Conservation (phyloP, 2,797 vertebrate species). For the Halcyon chelicuti region DNA sequence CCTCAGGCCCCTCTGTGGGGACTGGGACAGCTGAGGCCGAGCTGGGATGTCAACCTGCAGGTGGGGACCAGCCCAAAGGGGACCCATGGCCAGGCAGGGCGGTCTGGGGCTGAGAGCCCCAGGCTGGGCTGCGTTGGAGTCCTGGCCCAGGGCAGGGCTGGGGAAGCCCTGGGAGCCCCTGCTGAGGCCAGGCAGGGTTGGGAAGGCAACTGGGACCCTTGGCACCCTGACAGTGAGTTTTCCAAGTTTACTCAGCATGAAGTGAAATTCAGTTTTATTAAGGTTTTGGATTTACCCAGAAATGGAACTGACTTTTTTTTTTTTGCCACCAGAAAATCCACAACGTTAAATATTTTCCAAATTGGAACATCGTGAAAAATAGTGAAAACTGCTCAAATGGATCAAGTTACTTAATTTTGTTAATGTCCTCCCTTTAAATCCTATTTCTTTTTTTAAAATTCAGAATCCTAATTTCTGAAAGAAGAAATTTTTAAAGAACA, state of each 20-base stretch:
- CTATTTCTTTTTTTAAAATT: background rate
- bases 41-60: rapidly evolving
- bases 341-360: background rate
- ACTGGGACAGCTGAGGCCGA: background rate
- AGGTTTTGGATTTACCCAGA: background rate
- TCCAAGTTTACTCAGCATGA: background rate
- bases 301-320: background rate
- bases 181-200: background rate
- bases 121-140: background rate
- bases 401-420: background rate
- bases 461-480: background rate
- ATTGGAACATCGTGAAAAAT: background rate
- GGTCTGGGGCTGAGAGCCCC: background rate
- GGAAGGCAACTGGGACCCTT: background rate
- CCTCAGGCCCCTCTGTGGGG: background rate
- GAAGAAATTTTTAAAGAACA: background rate
- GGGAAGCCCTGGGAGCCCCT: background rate
- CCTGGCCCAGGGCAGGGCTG: background rate
- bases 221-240: rapidly evolving
- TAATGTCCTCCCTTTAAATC: background rate
- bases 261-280: background rate
- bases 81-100: background rate
- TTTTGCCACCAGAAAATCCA: background rate
- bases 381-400: background rate
- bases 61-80: rapidly evolving